Conservation (phyloP, 2,797 vertebrate species). For the Rhinogobio ventralis region DNA sequence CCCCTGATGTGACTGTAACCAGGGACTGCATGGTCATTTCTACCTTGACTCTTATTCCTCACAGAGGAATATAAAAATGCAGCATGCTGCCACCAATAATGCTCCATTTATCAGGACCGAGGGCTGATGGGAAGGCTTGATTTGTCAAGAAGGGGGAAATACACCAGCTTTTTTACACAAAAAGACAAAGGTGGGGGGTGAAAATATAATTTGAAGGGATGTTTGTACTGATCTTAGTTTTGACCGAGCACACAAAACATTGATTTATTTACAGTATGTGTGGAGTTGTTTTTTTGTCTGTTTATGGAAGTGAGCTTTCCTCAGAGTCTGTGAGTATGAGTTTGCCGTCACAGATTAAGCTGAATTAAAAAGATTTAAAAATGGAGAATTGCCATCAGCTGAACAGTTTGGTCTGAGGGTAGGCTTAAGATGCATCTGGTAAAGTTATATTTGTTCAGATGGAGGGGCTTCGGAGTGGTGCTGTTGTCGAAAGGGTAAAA, state of each 20-base stretch:
- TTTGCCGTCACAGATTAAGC: conserved; percentile 38
- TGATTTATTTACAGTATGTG: conserved; percentile 37
- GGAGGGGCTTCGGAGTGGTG: conserved; percentile 11
- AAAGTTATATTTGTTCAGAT: conserved; percentile 33
- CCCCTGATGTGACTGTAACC: conserved; percentile 9
- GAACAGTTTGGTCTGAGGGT: conserved; percentile 24
- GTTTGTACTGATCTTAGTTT: conserved; percentile 33
- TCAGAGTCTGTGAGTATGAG: conserved; percentile 15
- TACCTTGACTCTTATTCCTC: conserved; percentile 28
- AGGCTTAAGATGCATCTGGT: conserved; percentile 47
- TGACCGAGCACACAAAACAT: conserved; percentile 45
- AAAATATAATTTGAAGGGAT: neutral
- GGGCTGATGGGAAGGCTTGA: conserved; percentile 52
- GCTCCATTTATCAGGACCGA: conserved; percentile 54
- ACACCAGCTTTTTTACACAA: conserved; percentile 32
- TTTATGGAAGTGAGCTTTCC: conserved; percentile 41
- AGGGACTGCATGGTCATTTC: neutral
- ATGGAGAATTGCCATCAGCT: conserved; percentile 37
- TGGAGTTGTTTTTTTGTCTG: conserved; percentile 43
- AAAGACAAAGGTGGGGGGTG: conserved; percentile 22
- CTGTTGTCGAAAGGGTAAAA: conserved; percentile 26
- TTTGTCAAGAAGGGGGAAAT: conserved; percentile 46
- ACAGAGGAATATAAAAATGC: conserved; percentile 39
- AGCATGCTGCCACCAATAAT: conserved; percentile 39
- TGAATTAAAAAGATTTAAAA: conserved; percentile 49